Percentiles rank a stretch among this genome's conserved stretches.
These are phyloP conservation scores for Tetramorium simillimum DNA, from an alignment of 1,140 invertebrate species.

Conservation along the genomic window DNA sequence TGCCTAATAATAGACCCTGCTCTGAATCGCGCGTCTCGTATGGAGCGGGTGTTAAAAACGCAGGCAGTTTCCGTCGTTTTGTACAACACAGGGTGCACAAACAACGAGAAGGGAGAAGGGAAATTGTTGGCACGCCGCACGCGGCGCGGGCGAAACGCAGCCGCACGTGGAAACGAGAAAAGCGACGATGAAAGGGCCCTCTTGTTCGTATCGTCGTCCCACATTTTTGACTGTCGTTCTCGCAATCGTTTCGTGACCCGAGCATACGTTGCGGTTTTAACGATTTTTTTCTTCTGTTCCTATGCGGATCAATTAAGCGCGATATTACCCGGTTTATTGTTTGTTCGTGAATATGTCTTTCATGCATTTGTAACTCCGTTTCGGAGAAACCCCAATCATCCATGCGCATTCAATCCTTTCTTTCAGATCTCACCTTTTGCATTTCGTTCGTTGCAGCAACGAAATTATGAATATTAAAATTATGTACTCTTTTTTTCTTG, in stretches of 20 bases:
- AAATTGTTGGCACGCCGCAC: constrained; percentile 37
- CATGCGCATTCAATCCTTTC: not conserved
- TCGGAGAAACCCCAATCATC: not conserved
- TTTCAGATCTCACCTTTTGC: not conserved
- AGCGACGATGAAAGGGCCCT: constrained; percentile 67
- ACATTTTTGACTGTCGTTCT: constrained; percentile 66
- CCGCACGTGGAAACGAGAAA: constrained; percentile 71
- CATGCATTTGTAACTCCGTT: not conserved
- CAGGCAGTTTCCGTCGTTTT: not conserved
- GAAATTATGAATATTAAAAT: not conserved
- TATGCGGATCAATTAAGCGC: constrained; percentile 62
- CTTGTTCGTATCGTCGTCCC: constrained; percentile 67
- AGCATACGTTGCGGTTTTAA: constrained; percentile 32
- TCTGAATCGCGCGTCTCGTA: constrained; percentile 55
- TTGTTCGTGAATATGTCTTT: constrained; percentile 25
- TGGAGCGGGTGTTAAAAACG: constrained; percentile 68
- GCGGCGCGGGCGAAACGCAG: constrained; percentile 59
- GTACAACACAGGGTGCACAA: not conserved
- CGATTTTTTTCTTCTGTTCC: constrained; percentile 51
- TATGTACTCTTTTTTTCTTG: not conserved
- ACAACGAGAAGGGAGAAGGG: not conserved
- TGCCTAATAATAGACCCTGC: constrained; percentile 72
- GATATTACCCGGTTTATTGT: constrained; percentile 38
- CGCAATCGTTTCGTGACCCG: constrained; percentile 43
- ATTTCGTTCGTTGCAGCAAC: not conserved